Evolutionary conservation across 2,888 invertebrate species (phyloP).

Genomic region (Sinelater perroti): DNA sequence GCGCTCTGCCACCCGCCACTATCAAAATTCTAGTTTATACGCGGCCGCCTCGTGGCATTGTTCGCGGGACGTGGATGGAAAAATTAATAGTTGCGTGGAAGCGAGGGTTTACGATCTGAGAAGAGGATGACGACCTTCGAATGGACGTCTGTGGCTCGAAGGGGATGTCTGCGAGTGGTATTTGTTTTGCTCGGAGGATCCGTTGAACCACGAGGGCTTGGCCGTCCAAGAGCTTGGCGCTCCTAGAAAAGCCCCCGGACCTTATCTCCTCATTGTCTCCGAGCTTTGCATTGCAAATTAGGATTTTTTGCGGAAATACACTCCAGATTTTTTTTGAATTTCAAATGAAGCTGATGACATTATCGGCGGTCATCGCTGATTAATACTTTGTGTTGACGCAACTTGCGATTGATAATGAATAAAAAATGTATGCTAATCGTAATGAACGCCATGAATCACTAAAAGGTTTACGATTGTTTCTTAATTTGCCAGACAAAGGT

Average conservation of each 20-base stretch:
- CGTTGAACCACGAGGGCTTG: constrained; percentile 5
- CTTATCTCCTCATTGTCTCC: constrained; percentile 10
- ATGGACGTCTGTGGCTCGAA: too few relatives aligned
- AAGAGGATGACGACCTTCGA: constrained; percentile 23
- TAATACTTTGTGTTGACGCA: too few relatives aligned
- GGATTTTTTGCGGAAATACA: background rate
- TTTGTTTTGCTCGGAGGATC: background rate
- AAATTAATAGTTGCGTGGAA: constrained; percentile 7
- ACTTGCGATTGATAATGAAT: too few relatives aligned
- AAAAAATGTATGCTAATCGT: too few relatives aligned
- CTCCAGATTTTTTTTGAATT: constrained; percentile 3
- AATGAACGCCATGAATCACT: too few relatives aligned
- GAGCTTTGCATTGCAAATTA: constrained; percentile 13
- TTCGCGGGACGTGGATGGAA: constrained; percentile 26
- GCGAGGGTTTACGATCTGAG: constrained; percentile 14
- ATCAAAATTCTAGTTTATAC: constrained; percentile 21
- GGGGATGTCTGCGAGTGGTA: background rate
- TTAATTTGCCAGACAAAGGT: too few relatives aligned
- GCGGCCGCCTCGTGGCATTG: constrained; percentile 14
- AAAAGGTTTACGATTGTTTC: too few relatives aligned
- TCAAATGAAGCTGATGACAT: constrained; percentile 6
- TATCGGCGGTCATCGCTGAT: too few relatives aligned
- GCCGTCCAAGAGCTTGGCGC: constrained; percentile 1
- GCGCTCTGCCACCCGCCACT: constrained; percentile 9
- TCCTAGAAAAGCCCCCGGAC: background rate